Evolutionary conservation across 1,140 invertebrate species (phyloP), one percentile per base, ranked within the genome.

Genomic region (Drosophila arizonae): DNA sequence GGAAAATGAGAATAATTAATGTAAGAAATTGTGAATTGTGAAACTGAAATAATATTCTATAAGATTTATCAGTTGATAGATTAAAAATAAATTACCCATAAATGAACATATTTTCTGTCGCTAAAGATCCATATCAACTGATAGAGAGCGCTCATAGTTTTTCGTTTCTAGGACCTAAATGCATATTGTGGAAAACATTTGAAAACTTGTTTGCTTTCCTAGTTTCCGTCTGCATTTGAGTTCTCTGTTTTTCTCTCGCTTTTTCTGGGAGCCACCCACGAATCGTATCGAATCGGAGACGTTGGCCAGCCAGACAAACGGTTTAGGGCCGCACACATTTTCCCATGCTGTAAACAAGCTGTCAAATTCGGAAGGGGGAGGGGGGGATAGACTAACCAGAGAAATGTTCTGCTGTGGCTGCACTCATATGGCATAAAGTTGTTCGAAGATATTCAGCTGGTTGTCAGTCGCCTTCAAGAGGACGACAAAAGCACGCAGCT

Each of bases 331-430:
- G 10, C 36, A 26, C 33, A 58, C 52, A 15, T 30, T 69, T 67
- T 6, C 21, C 45, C 63, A 77, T 68, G 70, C 67, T 79, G 79
- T 86, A 86, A 86, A 86, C 82, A 87, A 86, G 76, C 82, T 86
- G 81, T 86, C 82, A 87, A 76, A 58, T 46, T 55, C 13, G 15
- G 43, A 10, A 3, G 1, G 36, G 36, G 10, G 33, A 1, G 2
- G 0, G 28, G 28, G 6, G 33, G 28, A 46, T 8, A 70, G 56
- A 64, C 33, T 52, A 46, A 72, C 65, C 61, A 30, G 54, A 65
- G 46, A 77, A 81, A 68, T 78, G 50, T 54, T 81, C 15, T 6
- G 55, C 41, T 17, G 39, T n/a, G 39, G 41, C 24, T 74, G 79
- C 64, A 45, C 26, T 50, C 63, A 60, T 41, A 54, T 50, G 70